Percentiles rank a stretch among this genome's conserved stretches.
Evolutionary conservation across 2,888 invertebrate species (phyloP).

Genomic region (Gastrophysa polygoni): DNA sequence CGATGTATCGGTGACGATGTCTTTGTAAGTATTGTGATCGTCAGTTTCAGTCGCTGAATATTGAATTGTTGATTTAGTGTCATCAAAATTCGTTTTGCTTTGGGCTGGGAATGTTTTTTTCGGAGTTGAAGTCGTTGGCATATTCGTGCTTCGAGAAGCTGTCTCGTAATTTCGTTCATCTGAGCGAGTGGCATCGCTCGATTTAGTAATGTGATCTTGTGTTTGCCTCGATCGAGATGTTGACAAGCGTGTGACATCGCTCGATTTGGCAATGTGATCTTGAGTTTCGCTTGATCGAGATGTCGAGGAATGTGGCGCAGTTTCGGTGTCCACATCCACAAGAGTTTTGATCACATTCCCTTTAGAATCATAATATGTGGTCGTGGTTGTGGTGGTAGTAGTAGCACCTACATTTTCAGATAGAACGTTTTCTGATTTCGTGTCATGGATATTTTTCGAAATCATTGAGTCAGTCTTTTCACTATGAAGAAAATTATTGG

Average conservation of each 20-base stretch:
- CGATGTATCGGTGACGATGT: neutral
- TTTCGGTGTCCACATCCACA: slow-evolving; percentile 47
- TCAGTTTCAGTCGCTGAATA: slow-evolving; percentile 8
- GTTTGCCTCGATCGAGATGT: neutral
- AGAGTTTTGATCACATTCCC: slow-evolving; percentile 53
- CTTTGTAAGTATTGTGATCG: too few relatives aligned
- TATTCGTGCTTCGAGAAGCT: neutral
- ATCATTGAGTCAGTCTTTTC: slow-evolving; percentile 33
- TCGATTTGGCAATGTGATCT: neutral
- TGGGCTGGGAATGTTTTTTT: slow-evolving; percentile 9
- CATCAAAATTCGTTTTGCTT: slow-evolving; percentile 9
- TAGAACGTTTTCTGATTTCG: slow-evolving; percentile 20
- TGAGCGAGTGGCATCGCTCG: slow-evolving; percentile 3
- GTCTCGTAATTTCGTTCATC: neutral
- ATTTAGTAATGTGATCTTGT: neutral
- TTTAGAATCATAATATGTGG: slow-evolving; percentile 55
- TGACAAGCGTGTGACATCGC: slow-evolving; percentile 22
- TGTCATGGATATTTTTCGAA: slow-evolving; percentile 18
- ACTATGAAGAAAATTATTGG: slow-evolving; percentile 35
- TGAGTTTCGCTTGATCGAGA: neutral
- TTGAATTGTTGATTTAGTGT: slow-evolving; percentile 6
- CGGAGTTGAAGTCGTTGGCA: slow-evolving; percentile 6
- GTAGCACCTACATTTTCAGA: slow-evolving; percentile 36
- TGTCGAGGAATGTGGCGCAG: slow-evolving; percentile 28
- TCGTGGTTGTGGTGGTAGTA: slow-evolving; percentile 49